A percentile compares a stretch with the other conserved stretches of the same genome.
Evolutionary conservation across 2,113 vertebrate species (phyloP).

Genomic region (Rhynchopsitta pachyrhyncha): DNA sequence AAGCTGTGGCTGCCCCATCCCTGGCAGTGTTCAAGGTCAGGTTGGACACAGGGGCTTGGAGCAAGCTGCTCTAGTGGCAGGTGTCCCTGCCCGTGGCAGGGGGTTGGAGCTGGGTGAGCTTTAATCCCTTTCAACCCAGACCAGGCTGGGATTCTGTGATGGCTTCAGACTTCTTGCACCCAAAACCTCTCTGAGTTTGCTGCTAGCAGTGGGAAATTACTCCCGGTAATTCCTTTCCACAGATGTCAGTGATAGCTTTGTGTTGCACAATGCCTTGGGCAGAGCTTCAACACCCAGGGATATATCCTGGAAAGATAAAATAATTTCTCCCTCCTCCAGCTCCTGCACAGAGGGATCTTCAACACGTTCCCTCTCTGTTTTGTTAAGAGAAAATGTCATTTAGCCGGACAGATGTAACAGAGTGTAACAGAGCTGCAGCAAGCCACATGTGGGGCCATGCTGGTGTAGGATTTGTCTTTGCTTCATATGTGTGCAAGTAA

Average conservation of each 20-base stretch:
- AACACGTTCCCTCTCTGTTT: background rate
- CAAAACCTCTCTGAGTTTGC: constrained; percentile 16
- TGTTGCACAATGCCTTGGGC: background rate
- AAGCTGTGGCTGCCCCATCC: too few species aligned
- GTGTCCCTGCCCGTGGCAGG: background rate
- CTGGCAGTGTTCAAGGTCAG: too few species aligned
- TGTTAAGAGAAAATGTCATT: background rate
- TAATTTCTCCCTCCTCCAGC: background rate
- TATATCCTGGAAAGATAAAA: background rate
- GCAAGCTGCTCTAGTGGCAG: fast-evolving
- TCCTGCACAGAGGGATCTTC: background rate
- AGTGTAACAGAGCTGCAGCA: background rate
- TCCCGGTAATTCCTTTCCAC: background rate
- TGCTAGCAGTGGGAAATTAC: background rate
- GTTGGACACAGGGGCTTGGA: background rate
- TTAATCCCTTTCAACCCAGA: background rate
- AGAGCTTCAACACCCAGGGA: background rate
- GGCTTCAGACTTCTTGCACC: background rate
- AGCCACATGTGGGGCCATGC: background rate
- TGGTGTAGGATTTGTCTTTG: background rate
- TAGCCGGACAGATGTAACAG: background rate
- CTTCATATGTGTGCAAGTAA: background rate
- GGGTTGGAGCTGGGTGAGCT: fast-evolving
- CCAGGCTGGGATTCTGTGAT: background rate
- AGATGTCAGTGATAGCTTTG: background rate